Evolutionary conservation across 2,113 vertebrate species (phyloP).

Genomic region (Eolophus roseicapilla): DNA sequence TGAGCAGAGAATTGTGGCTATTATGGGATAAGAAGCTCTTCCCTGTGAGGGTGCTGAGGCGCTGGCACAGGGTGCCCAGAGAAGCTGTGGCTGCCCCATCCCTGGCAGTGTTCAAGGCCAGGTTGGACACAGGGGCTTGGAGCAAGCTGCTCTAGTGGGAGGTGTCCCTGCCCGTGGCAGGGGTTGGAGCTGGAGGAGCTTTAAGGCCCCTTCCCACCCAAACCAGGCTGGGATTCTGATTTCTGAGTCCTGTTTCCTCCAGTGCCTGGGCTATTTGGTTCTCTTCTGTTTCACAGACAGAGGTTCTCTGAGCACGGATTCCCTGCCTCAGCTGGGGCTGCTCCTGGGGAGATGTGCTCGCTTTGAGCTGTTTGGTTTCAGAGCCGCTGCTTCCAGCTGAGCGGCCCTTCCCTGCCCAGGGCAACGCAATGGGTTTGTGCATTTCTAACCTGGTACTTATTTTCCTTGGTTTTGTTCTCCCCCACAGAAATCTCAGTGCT

Average conservation of each 20-base stretch:
- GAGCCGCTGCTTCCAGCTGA: background rate
- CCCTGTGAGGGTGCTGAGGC: background rate
- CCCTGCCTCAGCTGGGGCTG: background rate
- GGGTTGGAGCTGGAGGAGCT: background rate
- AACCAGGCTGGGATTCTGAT: background rate
- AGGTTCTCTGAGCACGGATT: background rate
- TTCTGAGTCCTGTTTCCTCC: background rate
- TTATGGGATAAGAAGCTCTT: background rate
- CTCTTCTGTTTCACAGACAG: background rate
- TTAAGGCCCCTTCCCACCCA: background rate
- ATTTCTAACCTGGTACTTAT: background rate
- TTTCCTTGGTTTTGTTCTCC: background rate
- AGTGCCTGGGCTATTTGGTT: background rate
- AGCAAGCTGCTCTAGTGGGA: background rate
- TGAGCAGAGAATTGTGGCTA: background rate
- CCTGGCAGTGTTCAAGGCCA: background rate
- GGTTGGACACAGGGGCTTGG: background rate
- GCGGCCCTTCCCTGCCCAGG: background rate
- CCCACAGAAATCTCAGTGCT: conserved; percentile 86
- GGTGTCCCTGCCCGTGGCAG: background rate
- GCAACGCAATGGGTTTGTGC: no score
- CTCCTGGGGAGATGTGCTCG: background rate
- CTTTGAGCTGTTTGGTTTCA: background rate
- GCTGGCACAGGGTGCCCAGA: background rate
- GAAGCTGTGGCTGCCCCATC: background rate